Percentiles rank a stretch among this genome's conserved stretches.
Evolutionary conservation across 2,888 invertebrate species (phyloP).

Genomic region (Tortricodes alternella): DNA sequence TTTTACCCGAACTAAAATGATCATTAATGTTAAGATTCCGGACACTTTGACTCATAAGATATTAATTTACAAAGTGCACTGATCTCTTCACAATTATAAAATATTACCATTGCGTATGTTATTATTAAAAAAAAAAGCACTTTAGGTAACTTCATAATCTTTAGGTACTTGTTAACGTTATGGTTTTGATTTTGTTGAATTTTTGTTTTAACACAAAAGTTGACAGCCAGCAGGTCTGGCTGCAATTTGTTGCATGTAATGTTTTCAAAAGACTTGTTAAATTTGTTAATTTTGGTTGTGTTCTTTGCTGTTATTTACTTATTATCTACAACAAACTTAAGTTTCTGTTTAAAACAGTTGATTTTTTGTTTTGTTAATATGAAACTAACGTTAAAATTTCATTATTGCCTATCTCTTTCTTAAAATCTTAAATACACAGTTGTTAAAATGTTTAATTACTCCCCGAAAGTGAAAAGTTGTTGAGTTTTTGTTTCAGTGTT

Average conservation of each 20-base stretch:
- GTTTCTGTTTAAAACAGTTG: slow-evolving; percentile 36
- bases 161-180: slow-evolving; percentile 47
- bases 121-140: slow-evolving; percentile 1
- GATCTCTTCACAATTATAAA: background rate
- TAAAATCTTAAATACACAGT: background rate
- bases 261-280: background rate
- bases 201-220: slow-evolving; percentile 26
- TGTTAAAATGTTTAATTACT: background rate
- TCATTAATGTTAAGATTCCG: too few relatives aligned
- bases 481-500: slow-evolving; percentile 36
- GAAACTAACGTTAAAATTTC: background rate
- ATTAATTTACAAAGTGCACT: background rate
- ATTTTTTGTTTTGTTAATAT: slow-evolving; percentile 38
- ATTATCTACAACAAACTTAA: slow-evolving; percentile 32
- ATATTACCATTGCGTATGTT: slow-evolving; percentile 2
- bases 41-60: background rate
- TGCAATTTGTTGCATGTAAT: background rate
- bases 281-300: background rate
- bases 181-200: slow-evolving; percentile 41
- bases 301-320: slow-evolving; percentile 12
- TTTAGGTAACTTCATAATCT: slow-evolving; percentile 36
- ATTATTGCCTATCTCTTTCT: background rate
- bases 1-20: too few relatives aligned
- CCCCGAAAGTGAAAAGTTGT: background rate
- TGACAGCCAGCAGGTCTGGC: slow-evolving; percentile 20